Base-by-base conservation (phyloP, 2,888 invertebrate species). In the Oasisia sp. region DNA sequence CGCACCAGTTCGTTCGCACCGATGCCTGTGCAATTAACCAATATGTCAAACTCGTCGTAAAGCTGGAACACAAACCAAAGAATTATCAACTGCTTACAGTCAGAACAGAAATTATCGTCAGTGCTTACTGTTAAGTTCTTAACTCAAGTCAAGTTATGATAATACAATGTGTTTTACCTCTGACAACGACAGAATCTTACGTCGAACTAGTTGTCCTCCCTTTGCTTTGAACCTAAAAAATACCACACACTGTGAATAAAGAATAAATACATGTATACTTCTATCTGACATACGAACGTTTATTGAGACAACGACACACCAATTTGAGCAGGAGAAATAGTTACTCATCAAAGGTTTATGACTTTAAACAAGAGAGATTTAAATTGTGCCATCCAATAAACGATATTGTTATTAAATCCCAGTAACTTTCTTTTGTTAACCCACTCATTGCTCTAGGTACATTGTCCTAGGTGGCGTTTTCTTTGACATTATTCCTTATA, bases 1-100 rank as follows among this genome's bases (percentile, higher is more conserved):
- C 95, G 94, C 0, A 96, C 94, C 91, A 97, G 94, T 9, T 95
- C 94, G 45, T 94, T 95, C 32, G 96, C 96, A 27, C 96, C 94
- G 44, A 97, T 93, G 9, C 97, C 97, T 27, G 95, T 95, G 94
- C 97, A 97, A 94, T 97, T 97, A 32, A 97, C 95, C 32, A 97
- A 95, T 8, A 97, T 94, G 93, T 96, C 96, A 94, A 95, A 97
- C 50, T 95, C 91, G 7, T 95, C 95, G 94, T 95, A 95, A 94
- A 97, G 93, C 96, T 96, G 93, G 74, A 94, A 93, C 3, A 89
- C 27, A 32, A 90, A 50, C 50, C 8, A 1, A 9, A 9, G 1
- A 74, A 74, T 74, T 74, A 74, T 19, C 7, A n/a, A 74, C 74
- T 27, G 1, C 9, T 8, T 74, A n/a, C 14, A 4, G 19, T 74